Base-by-base conservation (phyloP, 1,140 invertebrate genomes). In the Branchinecta lynchi region DNA sequence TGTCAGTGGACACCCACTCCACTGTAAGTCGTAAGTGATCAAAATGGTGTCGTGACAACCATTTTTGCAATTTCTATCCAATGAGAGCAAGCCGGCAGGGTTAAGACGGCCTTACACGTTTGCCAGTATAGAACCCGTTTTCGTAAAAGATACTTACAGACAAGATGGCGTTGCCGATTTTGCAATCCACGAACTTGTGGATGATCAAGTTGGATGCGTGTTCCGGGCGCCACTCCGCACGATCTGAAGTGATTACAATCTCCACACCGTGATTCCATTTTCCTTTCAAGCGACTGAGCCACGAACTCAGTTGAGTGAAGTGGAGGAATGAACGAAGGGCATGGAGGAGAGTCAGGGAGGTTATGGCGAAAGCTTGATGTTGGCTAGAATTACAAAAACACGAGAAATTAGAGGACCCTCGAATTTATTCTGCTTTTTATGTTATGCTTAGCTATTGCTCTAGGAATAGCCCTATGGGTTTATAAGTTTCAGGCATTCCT, bases 291-390 rank as follows among this genome's bases (percentile, higher is more conserved):
- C 51, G 12, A 20, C 17, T 85, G 65, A 85, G 78, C 93, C 93
- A 97, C 43, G 93, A 91, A 21, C 90, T 90, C 66, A 96, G 84
- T 81, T 96, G 93, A 0, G 93, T 96, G 81, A 97, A 97, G 81
- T 95, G 91, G n/a, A 96, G 83, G 77, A 93, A 92, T 7, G 93
- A 96, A 68, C 92, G 84, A 10, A 96, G 87, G n/a, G 93, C 93
- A 77, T 92, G 92, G 72, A 93, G 69, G 32, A 71, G 51, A 3
- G 51, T 60, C 51, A 60, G 51, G 12, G 51, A 60, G 17, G 2
- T 60, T 12, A 60, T 60, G 3, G 51, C 17, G 17, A 60, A 60
- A 60, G 51, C 12, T 20, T 60, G 12, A 20, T 60, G 12, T 12
- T 12, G 17, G 12, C 51, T 60, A 6, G 17, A 6, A 60, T n/a